These are phyloP conservation scores for Oscheius sp. DNA, from an alignment of 1,140 invertebrate genomes.

Conservation along the genomic window DNA sequence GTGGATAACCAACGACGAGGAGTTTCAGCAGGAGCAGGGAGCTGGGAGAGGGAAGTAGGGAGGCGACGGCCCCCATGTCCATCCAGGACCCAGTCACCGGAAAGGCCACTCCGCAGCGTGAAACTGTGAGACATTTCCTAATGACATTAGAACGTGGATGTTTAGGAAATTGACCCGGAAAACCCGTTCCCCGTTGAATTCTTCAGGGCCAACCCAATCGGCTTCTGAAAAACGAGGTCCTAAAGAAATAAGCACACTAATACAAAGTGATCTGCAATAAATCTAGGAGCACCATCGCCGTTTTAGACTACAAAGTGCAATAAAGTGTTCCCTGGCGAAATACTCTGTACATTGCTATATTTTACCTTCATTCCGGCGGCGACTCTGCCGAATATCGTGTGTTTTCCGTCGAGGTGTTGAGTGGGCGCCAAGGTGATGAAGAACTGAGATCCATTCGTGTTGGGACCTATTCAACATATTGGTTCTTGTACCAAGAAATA, in stretches of 20 bases:
- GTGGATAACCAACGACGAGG: too few species aligned
- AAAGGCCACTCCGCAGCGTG: neutral
- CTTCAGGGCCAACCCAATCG: conserved; percentile 6
- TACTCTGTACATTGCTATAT: too few species aligned
- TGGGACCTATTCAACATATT: conserved; percentile 73
- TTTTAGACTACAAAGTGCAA: neutral
- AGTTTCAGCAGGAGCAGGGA: neutral
- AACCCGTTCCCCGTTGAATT: neutral
- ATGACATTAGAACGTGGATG: neutral
- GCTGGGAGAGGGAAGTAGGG: neutral
- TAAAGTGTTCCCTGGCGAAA: neutral
- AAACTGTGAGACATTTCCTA: too few species aligned
- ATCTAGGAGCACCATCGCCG: neutral
- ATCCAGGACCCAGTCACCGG: neutral
- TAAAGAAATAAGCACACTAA: too few species aligned
- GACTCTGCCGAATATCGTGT: conserved; percentile 83
- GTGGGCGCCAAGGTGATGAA: conserved; percentile 94
- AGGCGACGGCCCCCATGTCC: neutral
- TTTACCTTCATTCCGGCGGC: conserved; percentile 63
- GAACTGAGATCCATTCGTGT: conserved; percentile 96
- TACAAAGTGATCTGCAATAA: neutral
- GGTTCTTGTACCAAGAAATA: neutral
- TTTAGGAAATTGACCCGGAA: neutral
- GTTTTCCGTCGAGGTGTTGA: conserved; percentile 95
- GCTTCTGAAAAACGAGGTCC: too few species aligned